Evolutionary conservation across 2,888 invertebrate species (phyloP).

Genomic region (Lithophane ornitopus): DNA sequence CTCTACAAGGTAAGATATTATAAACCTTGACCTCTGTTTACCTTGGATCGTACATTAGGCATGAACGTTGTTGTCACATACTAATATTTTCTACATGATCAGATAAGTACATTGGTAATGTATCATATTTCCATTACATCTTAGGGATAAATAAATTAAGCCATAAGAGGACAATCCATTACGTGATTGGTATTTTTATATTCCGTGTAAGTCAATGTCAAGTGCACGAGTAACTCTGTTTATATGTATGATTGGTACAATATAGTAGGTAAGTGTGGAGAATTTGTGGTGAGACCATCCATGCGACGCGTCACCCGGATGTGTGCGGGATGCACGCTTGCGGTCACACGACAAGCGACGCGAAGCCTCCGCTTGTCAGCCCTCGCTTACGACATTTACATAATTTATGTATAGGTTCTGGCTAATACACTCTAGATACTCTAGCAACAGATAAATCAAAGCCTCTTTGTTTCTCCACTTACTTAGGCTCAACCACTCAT

Average conservation of each 20-base stretch:
- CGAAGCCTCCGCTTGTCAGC: slow-evolving; percentile 24
- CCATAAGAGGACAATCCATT: slow-evolving; percentile 60
- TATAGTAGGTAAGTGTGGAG: slow-evolving; percentile 74
- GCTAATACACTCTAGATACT: neutral
- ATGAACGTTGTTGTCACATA: slow-evolving; percentile 37
- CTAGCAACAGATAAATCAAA: neutral
- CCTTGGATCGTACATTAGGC: slow-evolving; percentile 64
- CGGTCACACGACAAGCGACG: slow-evolving; percentile 67
- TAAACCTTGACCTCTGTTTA: slow-evolving; percentile 77
- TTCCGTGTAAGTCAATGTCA: slow-evolving; percentile 72
- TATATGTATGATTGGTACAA: slow-evolving; percentile 64
- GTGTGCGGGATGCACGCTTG: slow-evolving; percentile 62
- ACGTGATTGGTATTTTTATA: slow-evolving; percentile 66
- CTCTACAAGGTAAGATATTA: slow-evolving; percentile 61
- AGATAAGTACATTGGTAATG: slow-evolving; percentile 9
- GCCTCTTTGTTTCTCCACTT: neutral
- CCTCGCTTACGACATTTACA: slow-evolving; percentile 25
- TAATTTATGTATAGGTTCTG: slow-evolving; percentile 9
- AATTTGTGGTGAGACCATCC: slow-evolving; percentile 75
- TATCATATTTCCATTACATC: slow-evolving; percentile 53
- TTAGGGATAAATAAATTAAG: slow-evolving; percentile 57
- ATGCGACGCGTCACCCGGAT: slow-evolving; percentile 67
- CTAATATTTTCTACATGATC: slow-evolving; percentile 35
- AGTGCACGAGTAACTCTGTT: slow-evolving; percentile 62
- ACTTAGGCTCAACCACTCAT: neutral